Conservation (phyloP, 2,113 vertebrate genomes). For the Cheirogaleus medius region DNA sequence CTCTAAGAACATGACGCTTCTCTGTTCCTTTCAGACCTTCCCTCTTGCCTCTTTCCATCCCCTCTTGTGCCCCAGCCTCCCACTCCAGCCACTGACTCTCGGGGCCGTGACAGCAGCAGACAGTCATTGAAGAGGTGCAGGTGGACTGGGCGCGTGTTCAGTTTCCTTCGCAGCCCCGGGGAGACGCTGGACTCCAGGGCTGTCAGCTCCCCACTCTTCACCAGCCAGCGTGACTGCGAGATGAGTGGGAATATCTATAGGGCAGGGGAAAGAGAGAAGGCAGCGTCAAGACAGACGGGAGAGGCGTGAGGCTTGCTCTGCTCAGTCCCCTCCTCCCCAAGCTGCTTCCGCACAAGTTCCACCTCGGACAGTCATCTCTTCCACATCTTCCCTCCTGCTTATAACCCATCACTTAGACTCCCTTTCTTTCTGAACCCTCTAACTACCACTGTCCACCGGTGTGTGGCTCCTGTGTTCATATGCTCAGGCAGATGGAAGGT, state of each 20-base stretch:
- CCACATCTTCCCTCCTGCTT: background rate
- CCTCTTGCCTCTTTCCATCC: background rate
- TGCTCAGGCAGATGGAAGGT: background rate
- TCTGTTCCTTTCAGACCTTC: background rate
- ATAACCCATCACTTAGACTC: background rate
- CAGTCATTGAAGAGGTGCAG: slow-evolving; percentile 97
- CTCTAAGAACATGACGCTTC: background rate
- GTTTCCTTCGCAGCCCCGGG: slow-evolving; percentile 85
- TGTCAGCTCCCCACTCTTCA: slow-evolving; percentile 91
- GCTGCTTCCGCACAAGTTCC: background rate
- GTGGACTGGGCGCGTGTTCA: slow-evolving; percentile 90
- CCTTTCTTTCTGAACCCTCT: background rate
- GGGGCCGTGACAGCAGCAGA: slow-evolving; percentile 92
- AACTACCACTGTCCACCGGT: fast-evolving
- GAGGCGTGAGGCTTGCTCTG: too few species aligned
- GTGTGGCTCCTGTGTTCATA: background rate
- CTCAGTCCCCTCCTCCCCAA: fast-evolving
- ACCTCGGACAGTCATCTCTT: background rate
- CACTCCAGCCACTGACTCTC: slow-evolving; percentile 88
- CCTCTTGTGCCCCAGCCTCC: background rate
- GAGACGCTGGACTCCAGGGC: slow-evolving; percentile 86
- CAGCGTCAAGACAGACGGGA: background rate
- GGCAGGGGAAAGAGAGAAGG: background rate
- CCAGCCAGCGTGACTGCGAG: slow-evolving; percentile 94
- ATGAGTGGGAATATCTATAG: slow-evolving; percentile 95